Evolutionary conservation across 92 coral and sea anemone genomes (phyloP), one percentile per base, ranked within the genome.

Genomic region (Palythoa grandiflora): DNA sequence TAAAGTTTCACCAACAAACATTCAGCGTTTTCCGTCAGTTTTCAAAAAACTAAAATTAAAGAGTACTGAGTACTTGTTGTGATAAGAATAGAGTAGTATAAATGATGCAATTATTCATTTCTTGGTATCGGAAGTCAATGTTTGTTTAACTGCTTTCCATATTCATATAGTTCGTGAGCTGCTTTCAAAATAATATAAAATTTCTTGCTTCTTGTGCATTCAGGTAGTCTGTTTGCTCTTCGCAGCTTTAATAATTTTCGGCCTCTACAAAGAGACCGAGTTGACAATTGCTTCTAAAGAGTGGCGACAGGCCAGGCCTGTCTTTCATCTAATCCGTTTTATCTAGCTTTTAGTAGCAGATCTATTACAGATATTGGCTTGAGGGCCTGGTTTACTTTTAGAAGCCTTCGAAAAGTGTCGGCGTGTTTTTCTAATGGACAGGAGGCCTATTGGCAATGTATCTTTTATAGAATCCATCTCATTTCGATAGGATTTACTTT

Each of bases 321-420:
- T 81, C 76, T 81, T 81, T 47, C 60, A 48, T 47, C 75, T 81
- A 48, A 38, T 81, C 76, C 55, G 59, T 81, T 80, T 81, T 81
- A 81, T 66, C 86, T 65, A 19, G 48, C 40, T 66, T 81, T 81
- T 66, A 66, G 86, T 47, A 44, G 74, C 74, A 81, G 75, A 81
- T 81, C 61, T 65, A 66, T 81, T 81, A 81, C 86, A 66, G 61
- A 81, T 81, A 81, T 81, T 81, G 61, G 75, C 74, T 81, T 21
- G 39, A 81, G 74, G 86, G 73, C 38, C 44, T 81, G 86, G 20
- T 65, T 81, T 66, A 47, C 75, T 81, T 81, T 81, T 66, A 66
- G 75, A 54, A 65, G 44, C 75, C 71, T 63, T 44, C 38, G 59
- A 81, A 68, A 66, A 75, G 74, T 65, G 75, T 50, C 75, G 86